Percentiles rank a stretch among this genome's conserved stretches.
These are phyloP conservation scores for Hoplias malabaricus DNA, from an alignment of 2,113 vertebrate species.

Conservation along the genomic window DNA sequence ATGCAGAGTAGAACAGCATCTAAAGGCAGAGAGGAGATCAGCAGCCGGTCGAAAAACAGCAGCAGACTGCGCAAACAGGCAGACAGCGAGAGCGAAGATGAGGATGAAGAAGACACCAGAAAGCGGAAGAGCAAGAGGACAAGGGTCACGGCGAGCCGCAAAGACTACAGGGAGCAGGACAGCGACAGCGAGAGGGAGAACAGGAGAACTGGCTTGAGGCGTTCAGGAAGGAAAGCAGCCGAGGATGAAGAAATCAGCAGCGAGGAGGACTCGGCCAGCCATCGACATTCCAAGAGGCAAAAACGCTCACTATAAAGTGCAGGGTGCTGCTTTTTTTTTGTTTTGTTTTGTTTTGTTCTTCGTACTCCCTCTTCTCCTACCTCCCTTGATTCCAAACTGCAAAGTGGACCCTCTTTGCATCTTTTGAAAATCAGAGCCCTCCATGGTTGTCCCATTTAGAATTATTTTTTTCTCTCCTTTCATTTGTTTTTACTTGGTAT, in stretches of 20 bases:
- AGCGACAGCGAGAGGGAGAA: conserved; percentile 70
- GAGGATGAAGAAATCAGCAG: conserved; percentile 50
- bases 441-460: conserved; percentile 59
- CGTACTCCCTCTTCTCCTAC: conserved; percentile 40
- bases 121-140: conserved; percentile 68
- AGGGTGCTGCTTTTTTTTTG: conserved; percentile 49
- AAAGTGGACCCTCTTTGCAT: conserved; percentile 33
- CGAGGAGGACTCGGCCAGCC: conserved; percentile 63
- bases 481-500: conserved; percentile 35
- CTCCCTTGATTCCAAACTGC: conserved; percentile 45
- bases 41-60: conserved; percentile 21
- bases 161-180: conserved; percentile 73
- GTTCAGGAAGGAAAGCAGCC: conserved; percentile 43
- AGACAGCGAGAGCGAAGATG: conserved; percentile 57
- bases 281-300: conserved; percentile 78
- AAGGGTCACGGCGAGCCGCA: conserved; percentile 54
- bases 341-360: conserved; percentile 5
- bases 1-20: conserved; percentile 49
- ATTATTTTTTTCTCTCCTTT: conserved; percentile 29
- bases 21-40: conserved; percentile 6
- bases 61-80: conserved; percentile 34
- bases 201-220: conserved; percentile 65
- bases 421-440: conserved; percentile 55
- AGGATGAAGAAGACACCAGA: conserved; percentile 31
- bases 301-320: conserved; percentile 68